Evolutionary conservation across 2,888 invertebrate genomes (phyloP).

Genomic region (Drosophila setosimentum): DNA sequence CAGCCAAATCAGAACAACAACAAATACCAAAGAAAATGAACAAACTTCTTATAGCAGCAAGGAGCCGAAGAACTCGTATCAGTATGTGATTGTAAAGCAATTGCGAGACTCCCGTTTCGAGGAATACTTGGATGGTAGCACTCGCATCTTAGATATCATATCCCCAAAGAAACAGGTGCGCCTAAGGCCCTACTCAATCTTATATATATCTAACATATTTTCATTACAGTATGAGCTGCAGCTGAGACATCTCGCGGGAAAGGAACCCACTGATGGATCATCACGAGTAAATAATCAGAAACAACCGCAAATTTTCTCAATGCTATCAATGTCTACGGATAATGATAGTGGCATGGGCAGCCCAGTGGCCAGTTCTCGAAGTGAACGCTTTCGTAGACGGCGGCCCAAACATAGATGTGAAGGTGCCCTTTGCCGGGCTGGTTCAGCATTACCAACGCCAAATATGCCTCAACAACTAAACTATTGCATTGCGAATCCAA

Average conservation of each 20-base stretch:
- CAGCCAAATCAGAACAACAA: slow-evolving; percentile 51
- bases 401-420: slow-evolving; percentile 70
- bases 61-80: slow-evolving; percentile 37
- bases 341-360: slow-evolving; percentile 85
- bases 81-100: slow-evolving; percentile 78
- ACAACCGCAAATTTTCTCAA: slow-evolving; percentile 65
- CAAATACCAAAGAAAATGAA: slow-evolving; percentile 64
- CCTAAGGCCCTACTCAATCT: neutral
- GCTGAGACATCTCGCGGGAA: slow-evolving; percentile 75
- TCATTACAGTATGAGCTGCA: slow-evolving; percentile 78
- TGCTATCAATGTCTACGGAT: slow-evolving; percentile 81
- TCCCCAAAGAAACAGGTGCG: slow-evolving; percentile 63
- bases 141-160: slow-evolving; percentile 76
- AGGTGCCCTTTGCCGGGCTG: slow-evolving; percentile 66
- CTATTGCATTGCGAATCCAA: slow-evolving; percentile 71
- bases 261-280: slow-evolving; percentile 23
- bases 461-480: slow-evolving; percentile 31
- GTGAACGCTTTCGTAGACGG: slow-evolving; percentile 81
- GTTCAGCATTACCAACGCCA: slow-evolving; percentile 42
- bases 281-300: slow-evolving; percentile 30
- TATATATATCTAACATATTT: neutral
- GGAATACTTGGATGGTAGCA: slow-evolving; percentile 80
- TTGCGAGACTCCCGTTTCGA: slow-evolving; percentile 72
- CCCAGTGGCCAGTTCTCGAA: slow-evolving; percentile 83
- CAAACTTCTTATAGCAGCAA: slow-evolving; percentile 7